Percentiles rank a stretch among this genome's conserved stretches.
Evolutionary conservation across 2,113 vertebrate genomes (phyloP).

Genomic region (Apodemus sylvaticus): DNA sequence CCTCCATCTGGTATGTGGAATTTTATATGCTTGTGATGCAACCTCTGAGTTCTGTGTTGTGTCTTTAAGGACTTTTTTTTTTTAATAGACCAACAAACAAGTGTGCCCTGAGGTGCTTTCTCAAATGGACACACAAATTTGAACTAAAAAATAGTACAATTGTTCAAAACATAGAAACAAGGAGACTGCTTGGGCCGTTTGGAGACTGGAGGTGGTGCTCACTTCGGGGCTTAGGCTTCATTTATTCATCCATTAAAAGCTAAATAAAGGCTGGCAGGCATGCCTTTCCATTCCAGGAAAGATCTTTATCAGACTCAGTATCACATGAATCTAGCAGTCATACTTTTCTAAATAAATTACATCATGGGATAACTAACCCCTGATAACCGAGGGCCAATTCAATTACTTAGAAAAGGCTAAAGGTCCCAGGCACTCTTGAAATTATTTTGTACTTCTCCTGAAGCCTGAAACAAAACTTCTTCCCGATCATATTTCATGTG

Average conservation of each 20-base stretch:
- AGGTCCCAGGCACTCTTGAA: constrained; percentile 23
- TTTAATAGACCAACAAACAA: constrained; percentile 79
- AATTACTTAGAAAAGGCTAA: constrained; percentile 66
- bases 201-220: constrained; percentile 35
- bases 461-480: background rate
- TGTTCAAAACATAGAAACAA: constrained; percentile 62
- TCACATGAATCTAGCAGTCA: background rate
- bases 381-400: constrained; percentile 61
- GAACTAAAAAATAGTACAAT: constrained; percentile 68
- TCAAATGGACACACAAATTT: constrained; percentile 67
- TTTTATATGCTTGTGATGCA: constrained; percentile 58
- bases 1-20: constrained; percentile 68
- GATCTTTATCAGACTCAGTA: constrained; percentile 20
- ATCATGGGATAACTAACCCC: constrained; percentile 66
- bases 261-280: constrained; percentile 53
- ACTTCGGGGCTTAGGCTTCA: background rate
- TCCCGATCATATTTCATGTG: background rate
- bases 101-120: constrained; percentile 70
- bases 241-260: constrained; percentile 57
- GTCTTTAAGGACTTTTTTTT: constrained; percentile 64
- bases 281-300: constrained; percentile 59
- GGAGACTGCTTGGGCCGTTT: background rate
- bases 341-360: constrained; percentile 73
- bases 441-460: constrained; percentile 30
- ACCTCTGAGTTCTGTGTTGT: constrained; percentile 60